These are phyloP conservation scores for Pollenia labialis DNA, from an alignment of 2,888 invertebrate genomes.

Conservation along the genomic window DNA sequence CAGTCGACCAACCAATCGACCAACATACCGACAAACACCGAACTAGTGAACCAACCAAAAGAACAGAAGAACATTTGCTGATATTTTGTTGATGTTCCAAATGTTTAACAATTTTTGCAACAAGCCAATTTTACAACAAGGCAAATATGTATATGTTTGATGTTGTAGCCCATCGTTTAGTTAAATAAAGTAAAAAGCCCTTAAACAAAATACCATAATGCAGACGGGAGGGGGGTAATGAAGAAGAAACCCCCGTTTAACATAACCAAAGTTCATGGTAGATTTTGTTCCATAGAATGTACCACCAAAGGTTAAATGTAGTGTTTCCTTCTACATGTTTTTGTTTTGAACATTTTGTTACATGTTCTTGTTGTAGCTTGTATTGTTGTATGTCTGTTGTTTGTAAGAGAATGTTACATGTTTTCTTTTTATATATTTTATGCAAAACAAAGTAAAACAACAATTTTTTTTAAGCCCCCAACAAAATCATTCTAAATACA, in stretches of 20 bases:
- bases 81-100: slow-evolving; percentile 71
- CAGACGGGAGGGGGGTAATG: not conserved
- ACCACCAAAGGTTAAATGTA: slow-evolving; percentile 73
- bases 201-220: slow-evolving; percentile 58
- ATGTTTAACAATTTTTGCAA: slow-evolving; percentile 73
- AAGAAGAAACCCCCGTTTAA: slow-evolving; percentile 29
- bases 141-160: not conserved
- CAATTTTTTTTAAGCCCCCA: slow-evolving; percentile 43
- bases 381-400: slow-evolving; percentile 30
- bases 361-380: slow-evolving; percentile 68
- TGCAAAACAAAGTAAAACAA: slow-evolving; percentile 37
- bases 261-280: slow-evolving; percentile 41
- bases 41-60: slow-evolving; percentile 33
- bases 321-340: slow-evolving; percentile 40
- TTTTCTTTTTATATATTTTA: slow-evolving; percentile 52
- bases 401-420: slow-evolving; percentile 50
- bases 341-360: slow-evolving; percentile 30
- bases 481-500: slow-evolving; percentile 47
- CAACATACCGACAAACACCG: slow-evolving; percentile 31
- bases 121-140: slow-evolving; percentile 70
- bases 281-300: slow-evolving; percentile 57
- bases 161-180: slow-evolving; percentile 37
- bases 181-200: slow-evolving; percentile 52
- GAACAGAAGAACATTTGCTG: slow-evolving; percentile 39
- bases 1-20: slow-evolving; percentile 20